A percentile compares a stretch with the other conserved stretches of the same genome.
Evolutionary conservation across 2,888 invertebrate species (phyloP).

Genomic region (Malthinus flaveolus): DNA sequence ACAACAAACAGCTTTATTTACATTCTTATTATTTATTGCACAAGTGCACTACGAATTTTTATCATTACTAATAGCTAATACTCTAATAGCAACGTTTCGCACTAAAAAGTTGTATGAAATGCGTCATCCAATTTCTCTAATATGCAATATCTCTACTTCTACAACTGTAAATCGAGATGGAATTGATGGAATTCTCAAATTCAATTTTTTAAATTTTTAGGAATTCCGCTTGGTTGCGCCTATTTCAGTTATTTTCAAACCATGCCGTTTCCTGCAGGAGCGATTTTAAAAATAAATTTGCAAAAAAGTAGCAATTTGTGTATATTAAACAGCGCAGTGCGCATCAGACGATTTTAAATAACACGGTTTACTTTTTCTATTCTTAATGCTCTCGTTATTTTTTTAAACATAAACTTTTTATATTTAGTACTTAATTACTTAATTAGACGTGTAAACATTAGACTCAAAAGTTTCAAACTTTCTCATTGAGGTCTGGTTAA

Average conservation of each 20-base stretch:
- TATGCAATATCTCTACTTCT: not conserved
- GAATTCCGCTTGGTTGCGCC: conserved; percentile 16
- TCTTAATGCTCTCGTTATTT: conserved; percentile 5
- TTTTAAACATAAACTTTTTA: not conserved
- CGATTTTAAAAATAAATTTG: conserved; percentile 18
- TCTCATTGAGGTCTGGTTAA: no score
- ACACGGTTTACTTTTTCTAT: conserved; percentile 5
- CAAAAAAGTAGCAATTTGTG: conserved; percentile 12
- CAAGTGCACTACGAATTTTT: not conserved
- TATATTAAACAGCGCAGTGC: not conserved
- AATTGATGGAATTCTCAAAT: not conserved
- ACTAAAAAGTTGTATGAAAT: not conserved
- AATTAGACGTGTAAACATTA: no score
- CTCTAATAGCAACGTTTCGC: not conserved
- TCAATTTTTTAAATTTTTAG: conserved; percentile 1
- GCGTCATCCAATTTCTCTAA: not conserved
- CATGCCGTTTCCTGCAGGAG: conserved; percentile 11
- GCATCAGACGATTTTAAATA: conserved; percentile 11
- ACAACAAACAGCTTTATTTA: not conserved
- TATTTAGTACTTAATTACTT: conserved; percentile 1
- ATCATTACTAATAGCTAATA: not conserved
- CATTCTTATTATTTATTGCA: not conserved
- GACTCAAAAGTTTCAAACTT: no score
- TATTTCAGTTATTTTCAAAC: conserved; percentile 15
- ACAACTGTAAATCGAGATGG: not conserved